These are phyloP conservation scores for Philopotamus ludificatus DNA, from an alignment of 1,140 invertebrate genomes.

Conservation along the genomic window DNA sequence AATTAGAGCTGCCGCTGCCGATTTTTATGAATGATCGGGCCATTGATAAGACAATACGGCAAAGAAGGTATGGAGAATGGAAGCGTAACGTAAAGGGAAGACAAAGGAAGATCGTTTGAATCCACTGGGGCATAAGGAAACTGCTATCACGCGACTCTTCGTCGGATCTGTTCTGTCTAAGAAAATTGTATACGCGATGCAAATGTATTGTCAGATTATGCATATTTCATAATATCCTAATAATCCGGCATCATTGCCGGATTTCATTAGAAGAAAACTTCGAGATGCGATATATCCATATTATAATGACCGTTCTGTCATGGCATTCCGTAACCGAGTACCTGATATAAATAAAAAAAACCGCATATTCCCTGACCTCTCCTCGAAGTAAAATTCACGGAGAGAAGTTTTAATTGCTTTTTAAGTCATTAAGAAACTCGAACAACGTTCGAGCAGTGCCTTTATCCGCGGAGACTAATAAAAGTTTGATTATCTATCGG, in stretches of 20 bases:
- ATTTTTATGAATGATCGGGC: slow-evolving; percentile 8
- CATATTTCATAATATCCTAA: too few relatives aligned
- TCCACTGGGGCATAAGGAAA: neutral
- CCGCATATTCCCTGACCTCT: neutral
- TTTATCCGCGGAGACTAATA: slow-evolving; percentile 25
- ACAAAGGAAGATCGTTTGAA: slow-evolving; percentile 11
- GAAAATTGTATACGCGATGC: neutral
- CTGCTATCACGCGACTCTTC: neutral
- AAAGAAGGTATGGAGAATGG: neutral
- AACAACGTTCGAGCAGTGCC: slow-evolving; percentile 18
- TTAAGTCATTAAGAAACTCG: slow-evolving; percentile 29
- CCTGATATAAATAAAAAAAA: too few relatives aligned
- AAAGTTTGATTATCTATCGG: slow-evolving; percentile 30
- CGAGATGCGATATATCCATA: too few relatives aligned
- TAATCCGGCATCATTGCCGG: too few relatives aligned
- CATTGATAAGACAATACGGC: neutral
- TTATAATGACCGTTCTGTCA: too few relatives aligned
- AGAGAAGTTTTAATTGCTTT: slow-evolving; percentile 29
- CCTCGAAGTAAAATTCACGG: neutral
- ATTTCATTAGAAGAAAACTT: too few relatives aligned
- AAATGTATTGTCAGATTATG: neutral
- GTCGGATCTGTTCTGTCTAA: neutral
- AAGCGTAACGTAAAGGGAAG: neutral
- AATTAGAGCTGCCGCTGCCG: slow-evolving; percentile 6
- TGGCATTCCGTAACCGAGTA: too few relatives aligned